phyloP scores from a whole-genome alignment of 2,888 invertebrate genomes.

The Spisula solida region DNA sequence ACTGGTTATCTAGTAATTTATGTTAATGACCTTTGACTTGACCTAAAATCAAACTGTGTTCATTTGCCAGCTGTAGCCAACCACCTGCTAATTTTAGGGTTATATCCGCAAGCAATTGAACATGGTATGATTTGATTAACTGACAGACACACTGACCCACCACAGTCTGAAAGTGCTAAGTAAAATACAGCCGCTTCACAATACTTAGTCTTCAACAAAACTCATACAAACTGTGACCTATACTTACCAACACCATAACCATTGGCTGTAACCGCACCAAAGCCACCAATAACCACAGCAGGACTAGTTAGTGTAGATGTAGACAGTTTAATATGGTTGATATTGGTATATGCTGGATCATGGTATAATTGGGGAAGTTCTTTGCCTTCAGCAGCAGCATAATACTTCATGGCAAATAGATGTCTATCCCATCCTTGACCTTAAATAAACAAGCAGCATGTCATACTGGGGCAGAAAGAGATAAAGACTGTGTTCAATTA shows the following conservation, averaged over 20 bases:
- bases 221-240: background rate
- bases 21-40: no score
- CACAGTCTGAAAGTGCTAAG: no score
- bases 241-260: conserved; percentile 93
- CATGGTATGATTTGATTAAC: no score
- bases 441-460: conserved; percentile 79
- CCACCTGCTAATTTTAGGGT: no score
- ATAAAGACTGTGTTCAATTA: no score
- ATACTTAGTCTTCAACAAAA: no score
- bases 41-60: no score
- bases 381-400: conserved; percentile 86
- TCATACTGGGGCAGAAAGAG: background rate
- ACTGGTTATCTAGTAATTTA: no score
- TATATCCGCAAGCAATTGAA: no score
- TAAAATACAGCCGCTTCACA: no score
- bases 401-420: conserved; percentile 94
- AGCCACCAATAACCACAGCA: conserved; percentile 95
- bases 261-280: conserved; percentile 96
- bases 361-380: conserved; percentile 91
- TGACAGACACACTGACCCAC: no score
- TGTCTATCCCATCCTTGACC: conserved; percentile 99
- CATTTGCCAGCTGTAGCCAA: no score
- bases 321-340: conserved; percentile 96
- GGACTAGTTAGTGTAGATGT: conserved; percentile 97
- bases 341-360: conserved; percentile 92